These are phyloP conservation scores for Oscheius myriophilus DNA, from an alignment of 2,888 invertebrate species.

Conservation along the genomic window DNA sequence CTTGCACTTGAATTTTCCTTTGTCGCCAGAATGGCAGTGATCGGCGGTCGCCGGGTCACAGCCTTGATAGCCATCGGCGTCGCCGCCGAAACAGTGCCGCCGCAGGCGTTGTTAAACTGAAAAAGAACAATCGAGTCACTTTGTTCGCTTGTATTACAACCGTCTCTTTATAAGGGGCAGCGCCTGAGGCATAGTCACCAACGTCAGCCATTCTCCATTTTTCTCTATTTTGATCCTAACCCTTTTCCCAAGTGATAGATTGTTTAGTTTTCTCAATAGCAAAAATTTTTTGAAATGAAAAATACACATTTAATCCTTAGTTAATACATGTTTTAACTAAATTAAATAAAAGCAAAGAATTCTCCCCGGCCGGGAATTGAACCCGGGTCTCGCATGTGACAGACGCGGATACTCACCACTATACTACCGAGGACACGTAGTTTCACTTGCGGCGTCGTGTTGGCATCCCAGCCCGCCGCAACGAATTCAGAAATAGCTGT, in stretches of 20 bases:
- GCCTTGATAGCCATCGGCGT: constrained; percentile 19
- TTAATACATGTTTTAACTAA: no score
- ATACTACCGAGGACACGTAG: constrained; percentile 62
- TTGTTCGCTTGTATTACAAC: constrained; percentile 23
- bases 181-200: background rate
- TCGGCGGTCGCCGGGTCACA: constrained; percentile 7
- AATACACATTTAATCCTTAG: no score
- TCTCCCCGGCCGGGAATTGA: constrained; percentile 69
- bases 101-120: constrained; percentile 11
- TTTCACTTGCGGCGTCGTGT: no score
- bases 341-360: constrained; percentile 12
- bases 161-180: constrained; percentile 19
- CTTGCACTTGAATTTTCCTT: no score
- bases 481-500: no score
- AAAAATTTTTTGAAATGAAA: no score
- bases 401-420: constrained; percentile 69
- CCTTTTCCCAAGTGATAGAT: no score
- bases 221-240: no score
- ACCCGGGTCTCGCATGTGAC: constrained; percentile 69
- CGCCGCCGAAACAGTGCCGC: background rate
- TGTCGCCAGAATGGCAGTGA: no score
- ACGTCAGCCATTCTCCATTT: no score
- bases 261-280: no score
- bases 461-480: no score
- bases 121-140: constrained; percentile 22